These are phyloP conservation scores for Agrochola lychnidis DNA, from an alignment of 2,888 invertebrate species.

Conservation along the genomic window DNA sequence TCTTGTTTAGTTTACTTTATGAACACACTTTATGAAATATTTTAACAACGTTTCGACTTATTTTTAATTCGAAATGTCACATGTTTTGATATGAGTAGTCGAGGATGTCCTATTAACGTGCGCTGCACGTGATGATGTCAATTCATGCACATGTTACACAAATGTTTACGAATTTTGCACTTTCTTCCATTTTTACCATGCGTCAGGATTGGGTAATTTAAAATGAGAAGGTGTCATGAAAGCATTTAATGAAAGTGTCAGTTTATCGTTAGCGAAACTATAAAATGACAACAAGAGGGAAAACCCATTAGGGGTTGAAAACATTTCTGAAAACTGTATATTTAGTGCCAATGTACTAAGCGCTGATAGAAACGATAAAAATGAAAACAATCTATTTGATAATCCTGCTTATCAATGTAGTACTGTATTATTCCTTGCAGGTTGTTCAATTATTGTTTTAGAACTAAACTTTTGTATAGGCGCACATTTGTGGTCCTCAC, in stretches of 20 bases:
- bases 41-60: slow-evolving; percentile 13
- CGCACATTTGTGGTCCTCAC: not conserved
- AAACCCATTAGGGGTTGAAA: not conserved
- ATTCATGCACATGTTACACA: not conserved
- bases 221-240: not conserved
- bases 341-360: not conserved
- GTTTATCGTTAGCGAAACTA: not conserved
- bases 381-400: not conserved
- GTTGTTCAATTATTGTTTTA: not conserved
- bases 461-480: not conserved
- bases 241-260: too few relatives aligned
- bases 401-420: not conserved
- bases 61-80: slow-evolving; percentile 33
- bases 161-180: not conserved
- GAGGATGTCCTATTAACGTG: not conserved
- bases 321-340: not conserved
- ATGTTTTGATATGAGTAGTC: not conserved
- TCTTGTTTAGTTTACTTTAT: slow-evolving; percentile 42
- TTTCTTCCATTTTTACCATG: not conserved
- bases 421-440: not conserved
- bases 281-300: not conserved
- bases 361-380: not conserved
- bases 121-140: not conserved
- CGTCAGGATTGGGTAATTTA: not conserved
- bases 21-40: slow-evolving; percentile 28